Evolutionary conservation across 2,888 invertebrate species (phyloP).

Genomic region (Amblyjoppa proteus): DNA sequence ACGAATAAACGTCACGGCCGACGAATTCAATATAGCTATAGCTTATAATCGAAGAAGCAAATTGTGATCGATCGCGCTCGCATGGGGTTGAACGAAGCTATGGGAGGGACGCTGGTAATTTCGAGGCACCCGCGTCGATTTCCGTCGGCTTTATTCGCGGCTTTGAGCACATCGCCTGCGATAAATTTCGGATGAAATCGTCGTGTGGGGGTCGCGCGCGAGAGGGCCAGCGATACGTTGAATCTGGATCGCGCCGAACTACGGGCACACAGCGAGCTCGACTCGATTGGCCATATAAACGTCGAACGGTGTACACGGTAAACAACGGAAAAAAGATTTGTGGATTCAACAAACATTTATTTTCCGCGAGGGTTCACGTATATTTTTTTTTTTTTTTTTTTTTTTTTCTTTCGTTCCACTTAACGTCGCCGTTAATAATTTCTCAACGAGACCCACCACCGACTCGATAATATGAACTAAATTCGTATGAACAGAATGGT

Average conservation of each 20-base stretch:
- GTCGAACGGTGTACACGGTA: not conserved
- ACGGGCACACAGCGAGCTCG: no score
- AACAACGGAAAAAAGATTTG: not conserved
- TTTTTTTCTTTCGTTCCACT: no score
- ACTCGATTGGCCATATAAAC: no score
- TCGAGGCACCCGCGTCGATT: conserved; percentile 57
- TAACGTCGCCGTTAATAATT: no score
- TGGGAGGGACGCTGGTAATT: not conserved
- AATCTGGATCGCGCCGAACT: not conserved
- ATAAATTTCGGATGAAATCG: conserved; percentile 59
- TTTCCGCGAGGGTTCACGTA: no score
- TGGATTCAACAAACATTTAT: no score
- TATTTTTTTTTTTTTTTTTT: no score
- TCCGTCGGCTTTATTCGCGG: conserved; percentile 58
- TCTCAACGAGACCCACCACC: no score
- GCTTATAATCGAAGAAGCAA: conserved; percentile 59
- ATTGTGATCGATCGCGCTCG: conserved; percentile 63
- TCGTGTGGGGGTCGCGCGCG: conserved; percentile 13
- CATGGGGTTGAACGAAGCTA: not conserved
- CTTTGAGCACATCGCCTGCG: conserved; percentile 40
- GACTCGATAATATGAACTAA: no score
- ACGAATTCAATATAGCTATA: not conserved
- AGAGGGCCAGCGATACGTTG: not conserved
- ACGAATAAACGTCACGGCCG: conserved; percentile 46
- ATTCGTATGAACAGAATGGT: no score